Evolutionary conservation across 2,888 invertebrate species (phyloP), one percentile per base, ranked within the genome.

Genomic region (Heliconius charithonia): DNA sequence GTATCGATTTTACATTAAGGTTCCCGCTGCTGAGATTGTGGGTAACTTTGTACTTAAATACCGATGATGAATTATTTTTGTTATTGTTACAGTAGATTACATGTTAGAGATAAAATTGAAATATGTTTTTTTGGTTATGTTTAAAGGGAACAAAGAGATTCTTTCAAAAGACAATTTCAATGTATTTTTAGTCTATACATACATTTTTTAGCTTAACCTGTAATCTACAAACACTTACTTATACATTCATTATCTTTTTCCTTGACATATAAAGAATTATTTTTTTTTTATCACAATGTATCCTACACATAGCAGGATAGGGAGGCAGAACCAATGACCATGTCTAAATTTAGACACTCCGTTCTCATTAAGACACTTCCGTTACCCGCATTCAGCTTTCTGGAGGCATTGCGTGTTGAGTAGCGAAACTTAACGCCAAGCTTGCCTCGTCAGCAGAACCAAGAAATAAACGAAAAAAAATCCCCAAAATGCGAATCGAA

Each of bases 1-100:
- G 84, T 83, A 86, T 87, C 83, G 87, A 87, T 87, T 86, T 84
- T 82, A 76, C 83, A 83, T 84, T 85, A 84, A 78, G 59, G 41
- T 66, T n/a, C 77, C 75, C 62, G 75, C 69, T 70, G 65, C 72
- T 56, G 56, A 78, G 78, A 78, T 80, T 78, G 22, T 16, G 72
- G 27, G 69, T 45, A 69, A 45, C 25, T 25, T 66, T 32, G 19
- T 27, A 37, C 41, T 77, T 72, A 72, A 66, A 77, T 77, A 32
- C 51, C 37, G 13, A 72, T 66, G 51, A 51, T 41, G 65, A 51
- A 66, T 77, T 77, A 25, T 70, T 77, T 70, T 29, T 56, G 6
- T 37, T 56, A 62, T 13, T n/a, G n/a, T 72, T 32, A 56, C 22
- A 72, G 41, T n/a, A 10, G 25, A 69, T 69, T 25, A 16, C 1